phyloP scores from a whole-genome alignment of 2,888 invertebrate species.

The Sialis fuliginosa region DNA sequence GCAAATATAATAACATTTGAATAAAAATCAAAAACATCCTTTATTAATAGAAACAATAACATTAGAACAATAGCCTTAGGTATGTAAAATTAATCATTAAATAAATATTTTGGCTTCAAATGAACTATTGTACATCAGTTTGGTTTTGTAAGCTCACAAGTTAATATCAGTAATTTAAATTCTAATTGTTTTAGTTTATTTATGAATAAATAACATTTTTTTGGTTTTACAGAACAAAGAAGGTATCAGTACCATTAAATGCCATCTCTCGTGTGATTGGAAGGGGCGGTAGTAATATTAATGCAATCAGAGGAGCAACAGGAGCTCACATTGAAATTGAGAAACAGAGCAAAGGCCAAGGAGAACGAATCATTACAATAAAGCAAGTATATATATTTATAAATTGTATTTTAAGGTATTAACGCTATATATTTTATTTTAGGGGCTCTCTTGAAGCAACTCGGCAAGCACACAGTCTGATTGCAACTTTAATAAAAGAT shows the following conservation, averaged over 20 bases:
- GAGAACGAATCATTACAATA: constrained; percentile 87
- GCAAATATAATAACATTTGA: constrained; percentile 5
- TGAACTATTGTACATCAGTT: no score
- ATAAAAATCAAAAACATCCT: not conserved
- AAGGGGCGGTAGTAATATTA: constrained; percentile 92
- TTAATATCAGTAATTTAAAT: no score
- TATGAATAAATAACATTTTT: not conserved
- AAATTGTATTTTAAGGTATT: not conserved
- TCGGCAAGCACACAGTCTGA: constrained; percentile 80
- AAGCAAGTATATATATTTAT: constrained; percentile 37
- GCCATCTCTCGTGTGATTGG: constrained; percentile 96
- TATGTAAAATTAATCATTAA: no score
- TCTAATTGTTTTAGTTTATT: no score
- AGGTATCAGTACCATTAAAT: constrained; percentile 83
- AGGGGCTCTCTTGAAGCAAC: constrained; percentile 83
- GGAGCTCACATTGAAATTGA: constrained; percentile 98
- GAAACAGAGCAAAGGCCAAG: constrained; percentile 88
- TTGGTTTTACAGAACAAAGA: constrained; percentile 48
- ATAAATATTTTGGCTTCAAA: no score
- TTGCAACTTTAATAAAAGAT: constrained; percentile 84
- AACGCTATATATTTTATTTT: constrained; percentile 10
- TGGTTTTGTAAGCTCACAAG: no score
- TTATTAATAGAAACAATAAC: no score
- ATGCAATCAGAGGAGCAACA: constrained; percentile 90
- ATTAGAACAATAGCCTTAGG: no score